Evolutionary conservation across 2,797 vertebrate species (phyloP).

Genomic region (Psittacula echo): DNA sequence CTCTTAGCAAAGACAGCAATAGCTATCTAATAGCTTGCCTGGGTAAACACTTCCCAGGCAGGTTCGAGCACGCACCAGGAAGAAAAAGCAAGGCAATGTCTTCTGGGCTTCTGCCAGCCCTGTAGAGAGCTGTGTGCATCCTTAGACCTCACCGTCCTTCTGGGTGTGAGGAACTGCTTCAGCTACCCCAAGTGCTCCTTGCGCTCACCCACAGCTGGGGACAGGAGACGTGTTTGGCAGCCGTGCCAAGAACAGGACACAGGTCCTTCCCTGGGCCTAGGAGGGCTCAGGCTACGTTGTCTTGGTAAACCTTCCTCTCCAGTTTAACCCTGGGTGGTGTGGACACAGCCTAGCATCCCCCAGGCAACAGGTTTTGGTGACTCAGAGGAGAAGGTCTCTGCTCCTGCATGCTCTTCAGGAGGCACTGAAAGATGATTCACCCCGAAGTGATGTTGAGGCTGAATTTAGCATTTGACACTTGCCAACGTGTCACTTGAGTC

Average conservation of each 20-base stretch:
- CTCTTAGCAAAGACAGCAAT: neutral
- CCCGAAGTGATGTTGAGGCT: neutral
- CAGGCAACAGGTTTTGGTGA: neutral
- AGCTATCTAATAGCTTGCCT: neutral
- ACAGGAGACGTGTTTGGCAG: neutral
- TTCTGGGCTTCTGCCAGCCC: neutral
- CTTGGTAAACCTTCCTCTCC: neutral
- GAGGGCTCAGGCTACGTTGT: fast-evolving
- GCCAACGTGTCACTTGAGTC: neutral
- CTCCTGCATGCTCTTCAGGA: neutral
- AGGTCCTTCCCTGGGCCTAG: neutral
- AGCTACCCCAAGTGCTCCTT: neutral
- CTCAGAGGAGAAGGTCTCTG: slow-evolving; percentile 9
- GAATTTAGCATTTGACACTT: neutral
- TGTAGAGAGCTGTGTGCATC: neutral
- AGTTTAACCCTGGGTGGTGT: neutral
- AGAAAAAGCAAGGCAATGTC: neutral
- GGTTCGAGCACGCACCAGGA: neutral
- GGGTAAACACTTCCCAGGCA: slow-evolving; percentile 7
- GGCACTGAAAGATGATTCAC: slow-evolving; percentile 12
- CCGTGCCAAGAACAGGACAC: neutral
- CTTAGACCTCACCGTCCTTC: neutral
- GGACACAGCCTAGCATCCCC: neutral
- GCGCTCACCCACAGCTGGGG: neutral
- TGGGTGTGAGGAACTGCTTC: neutral